A percentile compares a stretch with the other conserved stretches of the same genome.
Evolutionary conservation across 2,113 vertebrate genomes (phyloP).

Genomic region (Solenodon paradoxus): DNA sequence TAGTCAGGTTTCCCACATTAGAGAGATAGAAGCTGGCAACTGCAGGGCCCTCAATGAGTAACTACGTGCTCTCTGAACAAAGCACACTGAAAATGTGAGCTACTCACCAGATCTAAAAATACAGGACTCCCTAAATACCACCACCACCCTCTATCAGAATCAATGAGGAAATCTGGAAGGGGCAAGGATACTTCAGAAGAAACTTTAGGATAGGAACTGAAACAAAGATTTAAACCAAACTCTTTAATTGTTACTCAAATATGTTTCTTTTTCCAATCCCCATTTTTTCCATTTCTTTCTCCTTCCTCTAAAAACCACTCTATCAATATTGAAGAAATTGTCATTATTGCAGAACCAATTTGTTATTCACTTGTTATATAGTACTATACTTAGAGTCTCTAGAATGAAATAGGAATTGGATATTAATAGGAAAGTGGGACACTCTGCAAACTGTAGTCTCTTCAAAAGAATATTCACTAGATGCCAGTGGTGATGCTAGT

Average conservation of each 20-base stretch:
- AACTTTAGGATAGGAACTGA: slow-evolving; percentile 12
- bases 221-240: slow-evolving; percentile 35
- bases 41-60: not conserved
- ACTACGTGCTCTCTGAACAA: not conserved
- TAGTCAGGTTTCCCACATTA: not conserved
- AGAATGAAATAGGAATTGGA: slow-evolving; percentile 4
- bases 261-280: not conserved
- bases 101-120: not conserved
- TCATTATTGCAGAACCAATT: not conserved
- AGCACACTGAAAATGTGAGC: not conserved
- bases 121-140: not conserved
- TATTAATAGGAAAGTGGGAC: slow-evolving; percentile 29
- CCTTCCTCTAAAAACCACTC: slow-evolving; percentile 33
- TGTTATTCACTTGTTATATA: not conserved
- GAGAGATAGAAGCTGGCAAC: not conserved
- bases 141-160: not conserved
- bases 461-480: not conserved
- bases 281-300: not conserved
- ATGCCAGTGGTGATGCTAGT: not conserved
- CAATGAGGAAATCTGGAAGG: not conserved
- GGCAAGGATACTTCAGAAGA: not conserved
- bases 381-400: slow-evolving; percentile 8
- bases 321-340: not conserved
- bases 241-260: slow-evolving; percentile 2
- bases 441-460: not conserved